A percentile compares a stretch with the other conserved stretches of the same genome.
Conservation (phyloP, 1,140 invertebrate species). For the Campoletis sonorensis region DNA sequence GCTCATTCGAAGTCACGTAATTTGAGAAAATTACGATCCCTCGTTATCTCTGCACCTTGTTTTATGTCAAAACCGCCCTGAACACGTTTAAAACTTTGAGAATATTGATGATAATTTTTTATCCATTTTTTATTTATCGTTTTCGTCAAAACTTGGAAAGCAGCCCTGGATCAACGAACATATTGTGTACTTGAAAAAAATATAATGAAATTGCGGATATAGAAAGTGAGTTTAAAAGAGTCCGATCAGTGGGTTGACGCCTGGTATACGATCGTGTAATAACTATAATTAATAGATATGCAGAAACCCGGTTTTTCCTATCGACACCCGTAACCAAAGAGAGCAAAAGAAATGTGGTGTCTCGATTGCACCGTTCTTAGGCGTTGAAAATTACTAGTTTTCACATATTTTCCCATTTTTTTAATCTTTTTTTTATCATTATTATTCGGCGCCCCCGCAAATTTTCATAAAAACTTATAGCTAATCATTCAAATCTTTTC, state of each 20-base stretch:
- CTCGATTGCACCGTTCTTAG: not conserved
- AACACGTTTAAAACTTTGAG: no score
- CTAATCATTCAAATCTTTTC: no score
- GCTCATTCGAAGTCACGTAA: no score
- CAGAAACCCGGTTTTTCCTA: slow-evolving; percentile 5
- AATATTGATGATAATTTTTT: not conserved
- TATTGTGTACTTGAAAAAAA: not conserved
- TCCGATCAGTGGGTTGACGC: not conserved
- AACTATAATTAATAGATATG: slow-evolving; percentile 29
- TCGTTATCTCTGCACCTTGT: no score
- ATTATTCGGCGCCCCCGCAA: no score
- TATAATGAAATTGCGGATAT: not conserved
- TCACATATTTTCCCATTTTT: not conserved
- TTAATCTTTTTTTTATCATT: no score
- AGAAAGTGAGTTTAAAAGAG: slow-evolving; percentile 18
- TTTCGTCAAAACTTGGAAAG: not conserved
- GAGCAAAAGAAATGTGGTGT: not conserved
- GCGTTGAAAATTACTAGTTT: slow-evolving; percentile 3
- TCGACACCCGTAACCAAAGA: slow-evolving; percentile 2
- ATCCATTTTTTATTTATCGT: no score
- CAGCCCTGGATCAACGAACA: not conserved
- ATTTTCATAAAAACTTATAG: no score
- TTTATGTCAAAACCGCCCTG: no score
- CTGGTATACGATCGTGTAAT: slow-evolving; percentile 17
- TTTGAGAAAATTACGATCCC: no score